A percentile compares a stretch with the other conserved stretches of the same genome.
Evolutionary conservation across 2,797 vertebrate genomes (phyloP).

Genomic region (Fistularia tabacaria): DNA sequence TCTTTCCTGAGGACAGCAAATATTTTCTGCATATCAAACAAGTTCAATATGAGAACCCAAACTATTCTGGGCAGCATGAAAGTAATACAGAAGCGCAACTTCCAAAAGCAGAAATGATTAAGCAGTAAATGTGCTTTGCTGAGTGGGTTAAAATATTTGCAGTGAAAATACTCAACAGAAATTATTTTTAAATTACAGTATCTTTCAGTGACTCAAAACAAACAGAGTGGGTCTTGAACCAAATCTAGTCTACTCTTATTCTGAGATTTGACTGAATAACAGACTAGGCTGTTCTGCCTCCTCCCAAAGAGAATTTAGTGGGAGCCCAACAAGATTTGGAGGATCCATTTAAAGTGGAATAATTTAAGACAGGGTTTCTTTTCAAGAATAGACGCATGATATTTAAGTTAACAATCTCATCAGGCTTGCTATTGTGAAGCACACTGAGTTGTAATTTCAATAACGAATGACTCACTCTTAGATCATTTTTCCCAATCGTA

Average conservation of each 20-base stretch:
- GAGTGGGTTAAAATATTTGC: neutral
- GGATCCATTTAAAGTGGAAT: slow-evolving; percentile 24
- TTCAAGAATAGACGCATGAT: slow-evolving; percentile 35
- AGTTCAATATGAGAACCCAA: too few relatives aligned
- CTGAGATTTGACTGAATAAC: slow-evolving; percentile 32
- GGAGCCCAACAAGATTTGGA: slow-evolving; percentile 49
- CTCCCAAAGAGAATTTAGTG: slow-evolving; percentile 44
- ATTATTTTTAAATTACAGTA: neutral
- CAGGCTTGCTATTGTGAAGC: too few relatives aligned
- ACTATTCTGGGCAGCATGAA: too few relatives aligned
- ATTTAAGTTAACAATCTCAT: slow-evolving; percentile 13
- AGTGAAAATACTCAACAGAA: neutral
- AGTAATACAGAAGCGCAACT: too few relatives aligned
- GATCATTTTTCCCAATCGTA: too few relatives aligned
- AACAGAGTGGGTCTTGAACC: neutral
- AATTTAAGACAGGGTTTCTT: slow-evolving; percentile 51
- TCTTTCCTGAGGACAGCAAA: too few relatives aligned
- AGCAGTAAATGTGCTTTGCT: too few relatives aligned
- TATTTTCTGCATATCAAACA: too few relatives aligned
- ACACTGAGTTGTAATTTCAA: too few relatives aligned
- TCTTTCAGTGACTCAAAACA: neutral
- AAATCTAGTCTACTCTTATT: slow-evolving; percentile 10
- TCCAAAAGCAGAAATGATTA: too few relatives aligned
- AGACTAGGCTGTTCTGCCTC: slow-evolving; percentile 35
- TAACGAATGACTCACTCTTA: too few relatives aligned